Percentiles rank a stretch among this genome's conserved stretches.
Evolutionary conservation across 1,140 invertebrate species (phyloP).

Genomic region (Pteromalus puparum): DNA sequence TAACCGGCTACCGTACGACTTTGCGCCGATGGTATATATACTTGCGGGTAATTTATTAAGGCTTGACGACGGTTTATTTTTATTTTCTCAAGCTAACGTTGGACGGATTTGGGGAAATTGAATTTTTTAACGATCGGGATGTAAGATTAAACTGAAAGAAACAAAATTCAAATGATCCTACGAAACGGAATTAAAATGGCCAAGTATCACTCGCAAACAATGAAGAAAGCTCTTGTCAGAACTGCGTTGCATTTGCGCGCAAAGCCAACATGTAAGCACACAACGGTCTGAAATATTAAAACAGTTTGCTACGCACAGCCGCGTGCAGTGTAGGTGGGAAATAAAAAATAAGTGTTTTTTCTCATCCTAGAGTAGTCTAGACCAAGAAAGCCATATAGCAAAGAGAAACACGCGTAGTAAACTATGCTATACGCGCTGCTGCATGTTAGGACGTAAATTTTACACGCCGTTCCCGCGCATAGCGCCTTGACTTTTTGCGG

Average conservation of each 20-base stretch:
- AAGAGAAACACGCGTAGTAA: neutral
- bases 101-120: neutral
- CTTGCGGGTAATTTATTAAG: neutral
- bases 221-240: no score
- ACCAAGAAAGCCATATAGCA: neutral
- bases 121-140: neutral
- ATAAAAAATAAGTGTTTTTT: neutral
- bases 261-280: neutral
- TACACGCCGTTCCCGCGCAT: neutral
- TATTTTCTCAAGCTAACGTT: neutral
- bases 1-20: neutral
- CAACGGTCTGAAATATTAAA: neutral
- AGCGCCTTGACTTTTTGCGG: no score
- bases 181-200: no score
- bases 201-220: no score
- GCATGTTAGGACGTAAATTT: neutral
- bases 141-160: no score
- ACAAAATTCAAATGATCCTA: no score
- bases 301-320: neutral
- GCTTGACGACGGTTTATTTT: neutral
- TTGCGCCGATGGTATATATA: neutral
- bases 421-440: neutral
- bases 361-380: neutral
- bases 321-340: neutral
- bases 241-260: no score